phyloP scores from a whole-genome alignment of 2,888 invertebrate genomes.

The Amiota communis region DNA sequence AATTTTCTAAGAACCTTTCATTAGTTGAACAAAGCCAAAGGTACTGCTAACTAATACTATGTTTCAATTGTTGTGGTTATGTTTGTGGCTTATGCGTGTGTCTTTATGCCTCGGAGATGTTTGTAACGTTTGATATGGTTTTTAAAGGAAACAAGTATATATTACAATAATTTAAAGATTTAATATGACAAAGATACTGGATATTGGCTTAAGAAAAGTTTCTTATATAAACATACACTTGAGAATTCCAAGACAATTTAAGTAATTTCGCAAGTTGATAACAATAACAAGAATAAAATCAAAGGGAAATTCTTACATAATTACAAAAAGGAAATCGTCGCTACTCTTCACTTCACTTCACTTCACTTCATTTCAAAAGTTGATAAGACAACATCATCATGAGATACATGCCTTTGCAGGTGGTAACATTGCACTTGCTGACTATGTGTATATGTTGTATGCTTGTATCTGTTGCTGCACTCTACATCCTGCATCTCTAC shows the following conservation, averaged over 20 bases:
- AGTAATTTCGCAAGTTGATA: neutral
- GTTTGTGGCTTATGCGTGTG: constrained; percentile 1
- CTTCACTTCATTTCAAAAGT: neutral
- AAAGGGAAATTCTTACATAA: constrained; percentile 13
- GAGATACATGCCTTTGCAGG: constrained; percentile 15
- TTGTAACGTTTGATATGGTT: no score
- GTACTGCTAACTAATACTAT: neutral
- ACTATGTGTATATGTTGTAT: neutral
- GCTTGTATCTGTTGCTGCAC: neutral
- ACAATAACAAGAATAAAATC: neutral
- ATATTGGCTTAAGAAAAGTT: neutral
- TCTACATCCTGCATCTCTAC: neutral
- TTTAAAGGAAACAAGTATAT: neutral
- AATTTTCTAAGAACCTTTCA: neutral
- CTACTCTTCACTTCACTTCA: constrained; percentile 4
- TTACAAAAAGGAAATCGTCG: constrained; percentile 21
- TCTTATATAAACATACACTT: neutral
- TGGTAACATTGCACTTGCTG: neutral
- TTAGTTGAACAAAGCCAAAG: neutral
- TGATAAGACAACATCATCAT: neutral
- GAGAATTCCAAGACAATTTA: neutral
- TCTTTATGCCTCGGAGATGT: no score
- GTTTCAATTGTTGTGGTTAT: constrained; percentile 14
- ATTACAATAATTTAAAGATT: constrained; percentile 8
- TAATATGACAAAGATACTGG: neutral